Conservation (phyloP, 2,797 vertebrate species). For the Sebastolobus alascanus region DNA sequence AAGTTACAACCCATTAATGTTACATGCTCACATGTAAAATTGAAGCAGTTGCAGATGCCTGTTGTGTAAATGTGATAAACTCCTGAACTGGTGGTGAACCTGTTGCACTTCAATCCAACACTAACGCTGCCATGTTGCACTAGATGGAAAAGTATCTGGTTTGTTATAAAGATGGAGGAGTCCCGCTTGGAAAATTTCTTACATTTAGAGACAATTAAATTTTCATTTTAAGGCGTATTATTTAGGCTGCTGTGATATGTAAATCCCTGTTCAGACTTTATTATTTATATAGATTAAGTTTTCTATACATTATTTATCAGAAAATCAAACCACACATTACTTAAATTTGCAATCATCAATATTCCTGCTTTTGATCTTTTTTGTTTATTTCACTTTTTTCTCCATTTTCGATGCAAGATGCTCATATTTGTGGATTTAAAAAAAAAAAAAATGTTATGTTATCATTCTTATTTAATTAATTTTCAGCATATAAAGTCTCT, state of each 20-base stretch:
- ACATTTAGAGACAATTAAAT: not conserved
- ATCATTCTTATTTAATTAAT: too few species aligned
- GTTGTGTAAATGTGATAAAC: too few species aligned
- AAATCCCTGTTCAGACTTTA: not conserved
- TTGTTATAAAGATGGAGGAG: not conserved
- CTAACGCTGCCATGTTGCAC: not conserved
- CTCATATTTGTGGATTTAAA: too few species aligned
- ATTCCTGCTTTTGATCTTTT: not conserved
- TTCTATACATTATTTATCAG: not conserved
- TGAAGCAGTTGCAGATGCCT: not conserved
- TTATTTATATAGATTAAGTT: not conserved
- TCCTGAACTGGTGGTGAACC: too few species aligned
- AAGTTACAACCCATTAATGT: slow-evolving; percentile 5
- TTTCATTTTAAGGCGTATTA: not conserved
- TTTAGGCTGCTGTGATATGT: not conserved
- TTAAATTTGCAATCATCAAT: not conserved
- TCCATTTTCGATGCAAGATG: not conserved
- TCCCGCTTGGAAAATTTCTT: not conserved
- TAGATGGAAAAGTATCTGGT: too few species aligned
- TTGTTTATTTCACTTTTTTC: too few species aligned
- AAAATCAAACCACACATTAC: not conserved
- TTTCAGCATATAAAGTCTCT: not conserved
- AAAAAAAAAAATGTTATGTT: too few species aligned
- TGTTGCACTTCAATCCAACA: too few species aligned
- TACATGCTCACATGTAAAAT: not conserved